Percentiles rank a stretch among this genome's conserved stretches.
These are phyloP conservation scores for Paramormyrops kingsleyae DNA, from an alignment of 2,113 vertebrate genomes.

Conservation along the genomic window DNA sequence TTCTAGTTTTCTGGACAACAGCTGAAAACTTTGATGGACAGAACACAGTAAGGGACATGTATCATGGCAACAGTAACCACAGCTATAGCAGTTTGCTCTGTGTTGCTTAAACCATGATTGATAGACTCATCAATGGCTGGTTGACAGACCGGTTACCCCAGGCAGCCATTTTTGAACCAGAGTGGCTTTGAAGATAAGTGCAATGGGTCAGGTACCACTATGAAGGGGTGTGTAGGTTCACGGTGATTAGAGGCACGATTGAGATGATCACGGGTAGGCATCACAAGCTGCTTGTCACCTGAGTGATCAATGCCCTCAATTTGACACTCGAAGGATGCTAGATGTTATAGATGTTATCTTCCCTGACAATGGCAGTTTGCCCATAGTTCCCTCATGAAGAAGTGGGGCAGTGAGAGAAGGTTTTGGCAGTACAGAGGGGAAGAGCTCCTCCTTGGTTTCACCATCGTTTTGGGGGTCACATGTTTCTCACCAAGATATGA, in stretches of 20 bases:
- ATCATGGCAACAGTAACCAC: neutral
- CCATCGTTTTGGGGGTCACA: neutral
- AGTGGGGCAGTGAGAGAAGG: neutral
- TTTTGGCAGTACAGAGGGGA: neutral
- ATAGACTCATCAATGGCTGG: neutral
- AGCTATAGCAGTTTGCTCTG: neutral
- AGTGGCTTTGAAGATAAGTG: neutral
- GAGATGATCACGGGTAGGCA: neutral
- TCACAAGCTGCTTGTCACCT: neutral
- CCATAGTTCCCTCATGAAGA: neutral
- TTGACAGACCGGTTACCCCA: neutral
- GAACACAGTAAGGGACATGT: neutral
- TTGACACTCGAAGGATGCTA: neutral
- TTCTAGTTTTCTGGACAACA: neutral
- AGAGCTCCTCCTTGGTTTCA: neutral
- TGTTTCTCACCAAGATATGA: neutral
- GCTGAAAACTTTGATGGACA: neutral
- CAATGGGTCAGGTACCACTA: neutral
- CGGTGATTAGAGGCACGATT: neutral
- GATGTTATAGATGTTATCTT: neutral
- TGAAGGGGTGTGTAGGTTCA: too few relatives aligned
- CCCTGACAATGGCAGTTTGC: neutral
- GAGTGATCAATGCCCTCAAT: neutral
- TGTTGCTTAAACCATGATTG: constrained; percentile 4
- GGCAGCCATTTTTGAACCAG: neutral